phyloP scores from a whole-genome alignment of 1,140 invertebrate species.

The Diorhabda carinulata region DNA sequence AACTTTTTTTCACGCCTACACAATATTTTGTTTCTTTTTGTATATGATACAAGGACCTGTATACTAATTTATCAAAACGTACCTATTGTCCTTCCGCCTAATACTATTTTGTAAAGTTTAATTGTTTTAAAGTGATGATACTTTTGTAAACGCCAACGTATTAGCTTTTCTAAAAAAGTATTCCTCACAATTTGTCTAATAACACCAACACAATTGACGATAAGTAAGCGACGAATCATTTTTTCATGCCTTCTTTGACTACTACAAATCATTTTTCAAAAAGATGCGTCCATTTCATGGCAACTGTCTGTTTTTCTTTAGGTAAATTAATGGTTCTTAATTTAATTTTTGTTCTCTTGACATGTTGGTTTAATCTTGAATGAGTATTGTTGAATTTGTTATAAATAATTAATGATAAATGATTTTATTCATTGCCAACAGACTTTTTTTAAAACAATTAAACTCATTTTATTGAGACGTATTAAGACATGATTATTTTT shows the following conservation, averaged over 20 bases:
- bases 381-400: neutral
- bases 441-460: too few species aligned
- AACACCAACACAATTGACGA: neutral
- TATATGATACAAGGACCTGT: too few species aligned
- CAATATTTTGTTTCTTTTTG: too few species aligned
- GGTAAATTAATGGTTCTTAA: neutral
- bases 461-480: too few species aligned
- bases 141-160: too few species aligned
- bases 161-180: neutral
- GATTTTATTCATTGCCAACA: too few species aligned
- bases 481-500: neutral
- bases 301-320: neutral
- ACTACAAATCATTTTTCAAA: neutral
- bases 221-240: neutral
- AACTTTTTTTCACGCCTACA: too few species aligned
- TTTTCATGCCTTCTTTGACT: neutral
- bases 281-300: neutral
- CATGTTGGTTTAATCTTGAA: neutral
- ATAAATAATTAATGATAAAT: neutral
- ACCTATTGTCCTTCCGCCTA: too few species aligned
- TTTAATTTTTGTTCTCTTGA: neutral
- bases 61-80: too few species aligned
- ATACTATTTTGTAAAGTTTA: too few species aligned
- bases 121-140: too few species aligned
- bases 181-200: neutral